phyloP scores from a whole-genome alignment of 2,797 vertebrate genomes.

The Kryptopterus vitreolus region DNA sequence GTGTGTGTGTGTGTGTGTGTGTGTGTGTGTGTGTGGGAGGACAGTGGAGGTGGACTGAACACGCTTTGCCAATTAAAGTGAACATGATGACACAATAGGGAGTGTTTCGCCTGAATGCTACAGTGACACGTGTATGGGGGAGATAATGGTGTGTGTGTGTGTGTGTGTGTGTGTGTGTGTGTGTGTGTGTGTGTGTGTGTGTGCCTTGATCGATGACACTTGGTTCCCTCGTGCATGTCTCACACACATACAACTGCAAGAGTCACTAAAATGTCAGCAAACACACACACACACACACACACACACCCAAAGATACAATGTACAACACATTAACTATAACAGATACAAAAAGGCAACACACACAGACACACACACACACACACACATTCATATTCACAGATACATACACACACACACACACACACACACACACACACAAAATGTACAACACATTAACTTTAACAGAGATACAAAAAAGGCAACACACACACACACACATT shows the following conservation, averaged over 20 bases:
- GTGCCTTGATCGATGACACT: slow-evolving; percentile 47
- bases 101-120: slow-evolving; percentile 35
- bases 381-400: too few species aligned
- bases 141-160: slow-evolving; percentile 42
- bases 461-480: neutral
- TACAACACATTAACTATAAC: slow-evolving; percentile 13
- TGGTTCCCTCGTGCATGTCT: neutral
- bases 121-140: slow-evolving; percentile 27
- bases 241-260: slow-evolving; percentile 7
- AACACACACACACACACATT: slow-evolving; percentile 8
- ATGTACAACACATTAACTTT: neutral
- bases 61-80: slow-evolving; percentile 52
- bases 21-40: neutral
- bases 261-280: slow-evolving; percentile 8
- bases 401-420: too few species aligned
- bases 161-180: neutral
- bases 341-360: too few species aligned
- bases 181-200: slow-evolving; percentile 28
- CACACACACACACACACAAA: neutral
- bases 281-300: neutral
- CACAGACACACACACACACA: slow-evolving; percentile 17
- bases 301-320: slow-evolving; percentile 18
- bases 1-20: neutral
- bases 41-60: slow-evolving; percentile 9
- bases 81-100: slow-evolving; percentile 20